phyloP scores from a whole-genome alignment of 1,140 invertebrate species.

The Metaphire vulgaris region DNA sequence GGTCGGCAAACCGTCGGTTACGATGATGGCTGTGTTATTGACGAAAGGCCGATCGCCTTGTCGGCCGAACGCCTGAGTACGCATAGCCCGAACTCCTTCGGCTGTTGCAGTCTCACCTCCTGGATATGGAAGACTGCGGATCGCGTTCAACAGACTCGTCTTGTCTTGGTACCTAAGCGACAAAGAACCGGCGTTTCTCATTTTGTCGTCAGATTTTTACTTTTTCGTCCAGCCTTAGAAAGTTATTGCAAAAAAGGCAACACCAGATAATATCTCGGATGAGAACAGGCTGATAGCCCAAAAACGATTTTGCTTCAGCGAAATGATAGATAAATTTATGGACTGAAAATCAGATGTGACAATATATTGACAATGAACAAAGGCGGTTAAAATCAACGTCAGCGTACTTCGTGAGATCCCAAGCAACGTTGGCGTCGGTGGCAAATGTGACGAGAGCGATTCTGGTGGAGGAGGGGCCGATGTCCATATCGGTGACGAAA shows the following conservation, averaged over 20 bases:
- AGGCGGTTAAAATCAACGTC: background rate
- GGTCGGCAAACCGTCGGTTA: constrained; percentile 37
- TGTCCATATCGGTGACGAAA: background rate
- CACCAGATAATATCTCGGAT: too few relatives aligned
- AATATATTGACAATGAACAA: too few relatives aligned
- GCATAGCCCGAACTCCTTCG: constrained; percentile 10
- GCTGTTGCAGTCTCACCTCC: constrained; percentile 24
- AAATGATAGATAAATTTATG: too few relatives aligned
- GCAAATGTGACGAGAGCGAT: constrained; percentile 18
- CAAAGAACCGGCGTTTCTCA: too few relatives aligned
- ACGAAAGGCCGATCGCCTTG: constrained; percentile 26
- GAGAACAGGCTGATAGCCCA: too few relatives aligned
- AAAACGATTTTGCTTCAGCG: too few relatives aligned
- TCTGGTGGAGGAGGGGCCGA: background rate
- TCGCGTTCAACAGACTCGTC: constrained; percentile 4
- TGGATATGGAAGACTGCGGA: constrained; percentile 8
- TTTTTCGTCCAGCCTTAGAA: too few relatives aligned
- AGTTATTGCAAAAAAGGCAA: too few relatives aligned
- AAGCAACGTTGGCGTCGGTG: background rate
- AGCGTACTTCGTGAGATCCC: background rate
- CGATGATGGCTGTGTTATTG: constrained; percentile 33
- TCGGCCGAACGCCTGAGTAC: constrained; percentile 12
- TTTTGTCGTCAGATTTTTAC: too few relatives aligned
- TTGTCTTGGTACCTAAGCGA: constrained; percentile 14
- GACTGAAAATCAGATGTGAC: too few relatives aligned